Evolutionary conservation across 2,888 invertebrate species (phyloP).

Genomic region (Trichogramma evanescens): DNA sequence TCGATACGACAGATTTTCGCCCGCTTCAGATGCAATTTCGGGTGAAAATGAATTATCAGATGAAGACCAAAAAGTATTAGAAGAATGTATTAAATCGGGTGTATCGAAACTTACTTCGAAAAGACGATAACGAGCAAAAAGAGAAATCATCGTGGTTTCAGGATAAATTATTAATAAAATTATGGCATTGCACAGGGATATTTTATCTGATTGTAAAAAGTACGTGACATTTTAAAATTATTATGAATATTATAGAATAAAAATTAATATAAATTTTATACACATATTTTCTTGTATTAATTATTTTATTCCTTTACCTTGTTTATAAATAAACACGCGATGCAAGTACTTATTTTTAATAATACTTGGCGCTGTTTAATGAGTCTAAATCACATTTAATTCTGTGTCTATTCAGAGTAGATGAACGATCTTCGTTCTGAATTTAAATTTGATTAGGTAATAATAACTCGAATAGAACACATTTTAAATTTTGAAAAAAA

Average conservation of each 20-base stretch:
- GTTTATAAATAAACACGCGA: too few relatives aligned
- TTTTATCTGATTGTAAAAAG: slow-evolving; percentile 14
- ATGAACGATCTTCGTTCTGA: too few relatives aligned
- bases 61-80: slow-evolving; percentile 58
- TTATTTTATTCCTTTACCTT: background rate
- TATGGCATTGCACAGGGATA: too few relatives aligned
- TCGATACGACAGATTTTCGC: background rate
- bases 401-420: too few relatives aligned
- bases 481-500: too few relatives aligned
- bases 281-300: background rate
- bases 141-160: background rate
- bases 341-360: too few relatives aligned
- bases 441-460: too few relatives aligned
- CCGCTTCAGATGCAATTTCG: background rate
- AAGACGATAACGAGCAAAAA: background rate
- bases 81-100: slow-evolving; percentile 61
- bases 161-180: too few relatives aligned
- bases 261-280: slow-evolving; percentile 23
- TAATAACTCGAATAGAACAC: too few relatives aligned
- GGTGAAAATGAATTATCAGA: slow-evolving; percentile 26
- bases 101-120: slow-evolving; percentile 51
- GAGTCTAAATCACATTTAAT: too few relatives aligned
- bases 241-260: slow-evolving; percentile 14
- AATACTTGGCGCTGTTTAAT: too few relatives aligned
- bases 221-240: background rate